Evolutionary conservation across 2,888 invertebrate genomes (phyloP).

Genomic region (Diaperis boleti): DNA sequence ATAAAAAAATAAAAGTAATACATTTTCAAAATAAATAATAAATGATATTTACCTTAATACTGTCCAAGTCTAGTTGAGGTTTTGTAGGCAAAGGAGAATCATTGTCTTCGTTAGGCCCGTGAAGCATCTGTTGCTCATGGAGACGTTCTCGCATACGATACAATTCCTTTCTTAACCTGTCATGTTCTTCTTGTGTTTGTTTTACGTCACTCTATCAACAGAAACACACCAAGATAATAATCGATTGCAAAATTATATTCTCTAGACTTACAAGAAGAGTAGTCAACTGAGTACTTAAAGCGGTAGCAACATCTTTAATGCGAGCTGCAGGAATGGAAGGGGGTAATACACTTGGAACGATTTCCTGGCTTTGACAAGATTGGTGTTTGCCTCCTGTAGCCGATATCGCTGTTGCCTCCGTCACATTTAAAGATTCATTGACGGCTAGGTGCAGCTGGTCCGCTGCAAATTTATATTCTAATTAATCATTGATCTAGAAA

Average conservation of each 20-base stretch:
- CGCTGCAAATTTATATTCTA: slow-evolving; percentile 63
- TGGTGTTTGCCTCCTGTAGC: slow-evolving; percentile 65
- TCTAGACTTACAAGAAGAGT: slow-evolving; percentile 73
- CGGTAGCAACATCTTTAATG: slow-evolving; percentile 74
- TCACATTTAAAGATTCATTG: slow-evolving; percentile 70
- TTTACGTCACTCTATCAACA: slow-evolving; percentile 76
- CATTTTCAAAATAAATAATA: background rate
- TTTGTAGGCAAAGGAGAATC: slow-evolving; percentile 45
- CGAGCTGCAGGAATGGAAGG: slow-evolving; percentile 74
- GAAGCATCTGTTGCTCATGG: slow-evolving; percentile 69
- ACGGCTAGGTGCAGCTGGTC: slow-evolving; percentile 70
- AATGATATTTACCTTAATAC: slow-evolving; percentile 55
- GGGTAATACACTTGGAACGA: slow-evolving; percentile 64
- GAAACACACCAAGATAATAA: slow-evolving; percentile 19
- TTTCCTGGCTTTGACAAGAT: slow-evolving; percentile 64
- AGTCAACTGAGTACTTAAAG: slow-evolving; percentile 76
- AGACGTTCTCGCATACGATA: slow-evolving; percentile 79
- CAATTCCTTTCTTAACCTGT: slow-evolving; percentile 78
- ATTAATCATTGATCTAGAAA: too few relatives aligned
- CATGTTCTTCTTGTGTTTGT: slow-evolving; percentile 81
- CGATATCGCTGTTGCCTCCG: slow-evolving; percentile 70
- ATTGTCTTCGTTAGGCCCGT: slow-evolving; percentile 58
- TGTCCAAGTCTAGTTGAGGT: slow-evolving; percentile 56
- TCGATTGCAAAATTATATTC: slow-evolving; percentile 1
- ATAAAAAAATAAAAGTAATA: slow-evolving; percentile 34